These are phyloP conservation scores for Hirudinaria manillensis DNA, from an alignment of 2,888 invertebrate genomes.

Conservation along the genomic window DNA sequence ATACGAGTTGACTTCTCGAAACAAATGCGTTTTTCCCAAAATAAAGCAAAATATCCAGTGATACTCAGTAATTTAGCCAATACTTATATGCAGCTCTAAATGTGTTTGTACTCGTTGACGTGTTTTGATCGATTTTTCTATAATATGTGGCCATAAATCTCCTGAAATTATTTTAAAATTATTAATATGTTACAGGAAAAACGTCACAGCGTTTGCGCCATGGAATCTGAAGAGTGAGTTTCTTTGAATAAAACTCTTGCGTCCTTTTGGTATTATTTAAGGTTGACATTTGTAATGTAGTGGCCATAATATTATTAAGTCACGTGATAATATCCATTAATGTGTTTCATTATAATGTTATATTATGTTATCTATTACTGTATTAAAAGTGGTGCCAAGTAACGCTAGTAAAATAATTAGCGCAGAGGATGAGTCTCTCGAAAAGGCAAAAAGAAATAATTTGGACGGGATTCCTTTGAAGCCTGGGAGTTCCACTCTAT, in stretches of 20 bases:
- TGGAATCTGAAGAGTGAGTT: slow-evolving; percentile 26
- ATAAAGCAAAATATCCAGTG: no score
- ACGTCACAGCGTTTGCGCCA: slow-evolving; percentile 20
- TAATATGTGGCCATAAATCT: neutral
- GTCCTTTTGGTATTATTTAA: no score
- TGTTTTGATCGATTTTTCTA: neutral
- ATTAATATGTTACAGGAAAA: slow-evolving; percentile 11
- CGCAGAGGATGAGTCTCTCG: neutral
- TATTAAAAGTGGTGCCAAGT: neutral
- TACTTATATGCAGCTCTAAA: no score
- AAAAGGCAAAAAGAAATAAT: slow-evolving; percentile 11
- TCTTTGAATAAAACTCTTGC: neutral
- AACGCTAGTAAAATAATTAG: neutral
- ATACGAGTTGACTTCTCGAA: no score
- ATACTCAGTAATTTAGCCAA: no score
- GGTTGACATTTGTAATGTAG: no score
- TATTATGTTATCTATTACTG: no score
- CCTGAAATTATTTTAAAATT: neutral
- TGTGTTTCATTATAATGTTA: neutral
- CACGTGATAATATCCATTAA: no score
- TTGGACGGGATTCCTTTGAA: slow-evolving; percentile 3
- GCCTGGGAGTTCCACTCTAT: slow-evolving; percentile 17
- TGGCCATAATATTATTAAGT: no score
- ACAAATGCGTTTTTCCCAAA: no score
- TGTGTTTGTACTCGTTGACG: neutral